Conservation (phyloP, 2,888 invertebrate species). For the Troides oblongomaculatus region DNA sequence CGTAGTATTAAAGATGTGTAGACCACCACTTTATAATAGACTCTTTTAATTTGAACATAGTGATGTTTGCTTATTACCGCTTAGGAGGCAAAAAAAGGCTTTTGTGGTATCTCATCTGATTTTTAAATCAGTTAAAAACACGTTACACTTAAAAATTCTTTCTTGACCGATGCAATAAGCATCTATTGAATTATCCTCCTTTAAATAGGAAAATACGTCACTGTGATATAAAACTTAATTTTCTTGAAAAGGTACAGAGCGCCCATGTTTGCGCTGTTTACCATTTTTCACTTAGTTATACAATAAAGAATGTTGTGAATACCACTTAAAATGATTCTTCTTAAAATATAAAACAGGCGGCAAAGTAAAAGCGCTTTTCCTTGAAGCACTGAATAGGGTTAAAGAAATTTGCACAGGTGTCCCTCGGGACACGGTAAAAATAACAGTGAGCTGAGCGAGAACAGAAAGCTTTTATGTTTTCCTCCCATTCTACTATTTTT, state of each 20-base stretch:
- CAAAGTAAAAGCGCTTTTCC: conserved; percentile 13
- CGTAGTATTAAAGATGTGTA: too few relatives aligned
- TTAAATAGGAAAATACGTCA: not conserved
- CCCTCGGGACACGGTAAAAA: conserved; percentile 20
- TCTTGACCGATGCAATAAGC: too few relatives aligned
- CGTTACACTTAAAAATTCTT: too few relatives aligned
- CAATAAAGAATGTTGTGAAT: not conserved
- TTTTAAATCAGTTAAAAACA: too few relatives aligned
- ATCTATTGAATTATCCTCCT: too few relatives aligned
- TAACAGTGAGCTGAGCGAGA: conserved; percentile 7
- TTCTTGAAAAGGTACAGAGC: not conserved
- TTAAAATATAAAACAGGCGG: conserved; percentile 2
- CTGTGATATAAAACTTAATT: not conserved
- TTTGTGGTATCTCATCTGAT: too few relatives aligned
- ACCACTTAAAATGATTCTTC: not conserved
- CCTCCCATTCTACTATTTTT: conserved; percentile 6
- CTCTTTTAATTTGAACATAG: too few relatives aligned
- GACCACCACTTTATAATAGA: too few relatives aligned
- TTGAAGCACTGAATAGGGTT: conserved; percentile 17
- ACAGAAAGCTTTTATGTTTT: conserved; percentile 14
- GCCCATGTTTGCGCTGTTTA: not conserved
- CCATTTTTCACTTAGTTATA: conserved; percentile 1
- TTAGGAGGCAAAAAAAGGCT: too few relatives aligned
- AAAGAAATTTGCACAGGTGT: conserved; percentile 24
- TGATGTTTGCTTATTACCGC: too few relatives aligned